Conservation (phyloP, 2,113 vertebrate species). For the Oriolus oriolus region DNA sequence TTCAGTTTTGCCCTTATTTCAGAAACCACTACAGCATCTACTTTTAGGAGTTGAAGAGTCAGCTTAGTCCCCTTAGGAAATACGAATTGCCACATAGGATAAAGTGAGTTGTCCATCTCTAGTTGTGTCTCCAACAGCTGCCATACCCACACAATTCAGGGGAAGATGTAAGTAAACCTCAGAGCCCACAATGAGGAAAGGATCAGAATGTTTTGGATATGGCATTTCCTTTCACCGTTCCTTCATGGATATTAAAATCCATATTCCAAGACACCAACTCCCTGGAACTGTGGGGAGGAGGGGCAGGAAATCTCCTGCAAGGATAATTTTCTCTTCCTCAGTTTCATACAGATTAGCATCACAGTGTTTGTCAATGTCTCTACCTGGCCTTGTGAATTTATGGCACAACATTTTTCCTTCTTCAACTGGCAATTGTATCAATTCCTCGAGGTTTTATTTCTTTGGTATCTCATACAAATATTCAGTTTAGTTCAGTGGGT, state of each 20-base stretch:
- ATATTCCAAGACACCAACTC: neutral
- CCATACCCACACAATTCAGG: neutral
- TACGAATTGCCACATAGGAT: neutral
- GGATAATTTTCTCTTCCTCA: neutral
- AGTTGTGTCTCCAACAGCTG: neutral
- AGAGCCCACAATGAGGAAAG: neutral
- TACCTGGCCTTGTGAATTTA: neutral
- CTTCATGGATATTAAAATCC: neutral
- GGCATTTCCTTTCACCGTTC: neutral
- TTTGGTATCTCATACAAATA: neutral
- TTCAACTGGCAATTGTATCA: neutral
- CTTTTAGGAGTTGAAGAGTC: conserved; percentile 3
- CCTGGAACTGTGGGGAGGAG: neutral
- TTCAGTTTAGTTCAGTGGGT: neutral
- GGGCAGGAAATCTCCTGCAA: neutral
- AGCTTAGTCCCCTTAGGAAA: conserved; percentile 33
- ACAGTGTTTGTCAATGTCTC: neutral
- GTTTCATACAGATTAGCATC: neutral
- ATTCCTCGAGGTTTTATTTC: neutral
- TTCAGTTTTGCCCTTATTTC: conserved; percentile 15
- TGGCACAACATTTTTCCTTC: neutral
- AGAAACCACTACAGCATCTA: conserved; percentile 25
- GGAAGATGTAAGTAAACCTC: neutral
- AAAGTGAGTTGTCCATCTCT: conserved; percentile 27
- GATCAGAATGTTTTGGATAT: neutral